Base-by-base conservation (phyloP, 1,140 invertebrate species). In the Bombus waltoni region DNA sequence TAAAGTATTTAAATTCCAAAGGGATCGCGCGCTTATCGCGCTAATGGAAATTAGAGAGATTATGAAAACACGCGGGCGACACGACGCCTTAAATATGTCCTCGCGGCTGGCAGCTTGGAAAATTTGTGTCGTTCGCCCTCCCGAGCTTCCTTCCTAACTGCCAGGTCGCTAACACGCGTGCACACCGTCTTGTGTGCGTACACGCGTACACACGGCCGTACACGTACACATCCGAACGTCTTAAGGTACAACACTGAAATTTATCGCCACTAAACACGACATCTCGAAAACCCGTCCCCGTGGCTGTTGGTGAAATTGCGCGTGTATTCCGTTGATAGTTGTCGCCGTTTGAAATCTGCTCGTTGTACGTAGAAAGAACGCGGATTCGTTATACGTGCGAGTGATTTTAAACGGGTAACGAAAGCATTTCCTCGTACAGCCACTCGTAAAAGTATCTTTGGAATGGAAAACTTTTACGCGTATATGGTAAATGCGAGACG, bases 21-120 rank as follows among this genome's bases (percentile, higher is more conserved):
- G 25, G 18, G n/a, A 65, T 77, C 38, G 53, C 65, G 62, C 28
- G 32, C 78, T 89, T 89, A 87, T 92, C 85, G 57, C 85, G 84
- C 86, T 93, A 92, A 93, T 93, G 92, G 90, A 92, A 93, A 93
- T 93, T 93, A 92, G 90, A 88, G 84, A 92, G 92, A 93, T 93
- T 92, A 92, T 91, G 87, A 89, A 89, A 90, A 91, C 87, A 90
- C 87, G 89, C 80, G 88, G 87, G 83, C 82, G 71, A 87, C 89
- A 83, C 81, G 71, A 87, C 89, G 89, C 88, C 91, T 92, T 90
- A 90, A 90, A 91, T 91, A 91, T 77, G 88, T 87, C 83, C 73
- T 76, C 72, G 42, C 81, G 72, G 82, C 75, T 89, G 79, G 72
- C 74, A 82, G 25, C 57, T 47, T 65, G 86, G 91, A 87, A 92